phyloP scores from a whole-genome alignment of 2,113 vertebrate species.

The Cyprinus carpio region DNA sequence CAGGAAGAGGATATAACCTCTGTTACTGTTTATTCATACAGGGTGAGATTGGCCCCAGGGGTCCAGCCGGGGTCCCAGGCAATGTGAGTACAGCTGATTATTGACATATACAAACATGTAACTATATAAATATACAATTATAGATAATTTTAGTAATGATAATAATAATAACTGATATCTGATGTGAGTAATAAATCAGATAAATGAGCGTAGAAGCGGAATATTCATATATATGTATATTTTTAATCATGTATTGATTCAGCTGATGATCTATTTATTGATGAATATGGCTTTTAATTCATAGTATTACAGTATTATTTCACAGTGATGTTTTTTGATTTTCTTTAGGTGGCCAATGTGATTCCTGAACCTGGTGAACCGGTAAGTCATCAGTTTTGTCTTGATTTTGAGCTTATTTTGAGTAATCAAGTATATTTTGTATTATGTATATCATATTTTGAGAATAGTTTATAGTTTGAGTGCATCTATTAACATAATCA shows the following conservation, averaged over 20 bases:
- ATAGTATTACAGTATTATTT: neutral
- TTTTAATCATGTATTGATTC: neutral
- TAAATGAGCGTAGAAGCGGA: neutral
- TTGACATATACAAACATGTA: neutral
- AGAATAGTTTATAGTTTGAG: neutral
- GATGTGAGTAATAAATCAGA: neutral
- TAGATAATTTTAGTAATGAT: neutral
- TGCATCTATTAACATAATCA: neutral
- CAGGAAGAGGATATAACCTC: constrained; percentile 49
- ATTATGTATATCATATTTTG: neutral
- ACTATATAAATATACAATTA: neutral
- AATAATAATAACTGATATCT: neutral
- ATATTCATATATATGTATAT: neutral
- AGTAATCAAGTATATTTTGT: neutral
- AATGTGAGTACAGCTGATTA: constrained; percentile 77
- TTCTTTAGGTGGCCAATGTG: constrained; percentile 69
- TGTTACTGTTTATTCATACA: constrained; percentile 62
- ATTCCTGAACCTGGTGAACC: constrained; percentile 77
- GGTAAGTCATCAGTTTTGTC: constrained; percentile 62
- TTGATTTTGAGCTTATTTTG: neutral
- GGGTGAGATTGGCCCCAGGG: constrained; percentile 83
- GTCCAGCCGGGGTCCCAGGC: constrained; percentile 85
- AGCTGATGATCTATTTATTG: neutral
- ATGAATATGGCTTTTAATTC: neutral
- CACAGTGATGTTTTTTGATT: neutral